phyloP scores from a whole-genome alignment of 2,113 vertebrate genomes.

The Clarias macrocephalus region DNA sequence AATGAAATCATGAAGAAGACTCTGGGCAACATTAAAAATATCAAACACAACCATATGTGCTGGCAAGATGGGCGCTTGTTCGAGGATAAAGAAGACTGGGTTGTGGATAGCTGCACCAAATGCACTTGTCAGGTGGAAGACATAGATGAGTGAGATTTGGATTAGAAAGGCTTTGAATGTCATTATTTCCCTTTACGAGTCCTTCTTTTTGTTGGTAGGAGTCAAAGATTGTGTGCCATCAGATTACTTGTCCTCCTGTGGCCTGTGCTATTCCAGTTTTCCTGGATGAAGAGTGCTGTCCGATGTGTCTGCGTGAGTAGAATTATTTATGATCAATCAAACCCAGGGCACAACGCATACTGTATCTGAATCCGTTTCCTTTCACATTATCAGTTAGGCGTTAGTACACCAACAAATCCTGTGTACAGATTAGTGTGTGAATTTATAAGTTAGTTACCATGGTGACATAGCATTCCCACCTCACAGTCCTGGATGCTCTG shows the following conservation, averaged over 20 bases:
- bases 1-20: conserved; percentile 92
- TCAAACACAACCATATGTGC: conserved; percentile 86
- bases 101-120: conserved; percentile 95
- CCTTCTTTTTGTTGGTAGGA: conserved; percentile 71
- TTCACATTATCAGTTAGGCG: background rate
- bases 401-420: background rate
- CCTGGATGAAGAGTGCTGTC: conserved; percentile 91
- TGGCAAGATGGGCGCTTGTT: conserved; percentile 97
- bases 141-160: background rate
- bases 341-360: background rate
- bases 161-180: background rate
- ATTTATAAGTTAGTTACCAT: background rate
- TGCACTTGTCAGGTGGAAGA: conserved; percentile 88
- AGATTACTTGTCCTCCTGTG: conserved; percentile 88
- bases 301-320: conserved; percentile 87
- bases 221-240: conserved; percentile 91
- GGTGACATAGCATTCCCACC: background rate
- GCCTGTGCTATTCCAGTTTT: conserved; percentile 85
- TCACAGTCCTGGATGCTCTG: background rate
- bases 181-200: background rate
- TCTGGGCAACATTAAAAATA: conserved; percentile 82
- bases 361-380: background rate
- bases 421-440: background rate
- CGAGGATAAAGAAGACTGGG: conserved; percentile 91
- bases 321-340: background rate